Evolutionary conservation across 1,140 invertebrate species (phyloP).

Genomic region (Sitodiplosis mosellana): DNA sequence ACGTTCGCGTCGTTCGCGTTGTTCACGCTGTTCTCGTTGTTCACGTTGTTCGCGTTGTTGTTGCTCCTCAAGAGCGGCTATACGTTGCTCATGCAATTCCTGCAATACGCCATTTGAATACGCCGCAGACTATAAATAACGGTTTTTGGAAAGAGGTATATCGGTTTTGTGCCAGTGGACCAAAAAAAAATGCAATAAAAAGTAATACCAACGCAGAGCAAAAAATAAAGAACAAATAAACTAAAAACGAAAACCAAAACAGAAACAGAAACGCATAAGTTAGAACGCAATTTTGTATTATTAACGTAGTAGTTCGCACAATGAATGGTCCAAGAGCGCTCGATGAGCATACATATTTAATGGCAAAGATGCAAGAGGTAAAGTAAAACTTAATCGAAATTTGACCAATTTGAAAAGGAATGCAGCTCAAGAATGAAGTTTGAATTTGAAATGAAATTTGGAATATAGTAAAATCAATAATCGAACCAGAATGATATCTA

Average conservation of each 20-base stretch:
- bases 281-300: no score
- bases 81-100: constrained; percentile 69
- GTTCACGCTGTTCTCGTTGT: constrained; percentile 27
- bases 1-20: constrained; percentile 37
- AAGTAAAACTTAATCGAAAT: no score
- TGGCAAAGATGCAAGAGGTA: no score
- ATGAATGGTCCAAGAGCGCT: neutral
- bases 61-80: constrained; percentile 30
- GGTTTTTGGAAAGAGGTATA: neutral
- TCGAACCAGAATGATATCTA: no score
- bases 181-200: constrained; percentile 3
- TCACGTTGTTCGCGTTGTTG: constrained; percentile 56
- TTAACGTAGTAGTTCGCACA: no score
- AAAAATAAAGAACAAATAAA: neutral
- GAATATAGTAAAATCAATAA: no score
- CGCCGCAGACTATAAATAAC: constrained; percentile 22
- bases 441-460: no score
- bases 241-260: neutral
- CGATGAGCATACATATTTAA: no score
- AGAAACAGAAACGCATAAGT: neutral
- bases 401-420: no score
- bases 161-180: constrained; percentile 2
- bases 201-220: neutral
- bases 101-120: constrained; percentile 29
- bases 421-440: no score